Evolutionary conservation across 2,888 invertebrate genomes (phyloP).

Genomic region (Oligia latruncula): DNA sequence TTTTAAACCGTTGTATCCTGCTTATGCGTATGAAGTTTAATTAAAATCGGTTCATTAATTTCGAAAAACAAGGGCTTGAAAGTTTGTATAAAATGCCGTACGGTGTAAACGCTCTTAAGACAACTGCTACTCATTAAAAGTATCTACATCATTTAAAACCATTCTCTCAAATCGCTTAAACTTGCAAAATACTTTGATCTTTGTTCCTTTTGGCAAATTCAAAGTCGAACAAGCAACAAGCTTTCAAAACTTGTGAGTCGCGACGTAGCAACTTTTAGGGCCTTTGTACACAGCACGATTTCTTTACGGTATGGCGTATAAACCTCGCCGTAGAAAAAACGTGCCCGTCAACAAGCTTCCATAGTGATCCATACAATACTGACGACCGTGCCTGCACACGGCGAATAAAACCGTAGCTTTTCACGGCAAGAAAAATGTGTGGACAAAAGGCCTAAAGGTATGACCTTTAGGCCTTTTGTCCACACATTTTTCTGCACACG

Average conservation of each 20-base stretch:
- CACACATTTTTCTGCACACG: too few species aligned
- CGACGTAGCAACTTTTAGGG: neutral
- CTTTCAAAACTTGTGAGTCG: constrained; percentile 20
- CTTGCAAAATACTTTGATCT: constrained; percentile 10
- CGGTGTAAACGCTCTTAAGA: neutral
- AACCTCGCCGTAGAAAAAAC: neutral
- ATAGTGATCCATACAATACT: neutral
- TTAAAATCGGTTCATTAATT: too few species aligned
- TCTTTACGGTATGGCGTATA: neutral
- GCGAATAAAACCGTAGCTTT: neutral
- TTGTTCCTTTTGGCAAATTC: neutral
- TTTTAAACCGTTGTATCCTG: too few species aligned
- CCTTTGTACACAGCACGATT: neutral
- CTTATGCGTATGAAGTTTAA: too few species aligned
- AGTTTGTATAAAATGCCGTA: too few species aligned
- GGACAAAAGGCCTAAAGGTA: neutral
- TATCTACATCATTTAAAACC: neutral
- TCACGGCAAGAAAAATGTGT: neutral
- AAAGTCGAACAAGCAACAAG: constrained; percentile 9
- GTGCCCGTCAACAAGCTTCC: neutral
- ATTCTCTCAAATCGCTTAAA: neutral
- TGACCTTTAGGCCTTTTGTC: too few species aligned
- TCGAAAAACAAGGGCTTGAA: too few species aligned
- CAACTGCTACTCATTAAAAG: neutral
- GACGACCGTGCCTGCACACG: neutral